Base-by-base conservation (phyloP, 2,888 invertebrate genomes). In the Xylota segnis region DNA sequence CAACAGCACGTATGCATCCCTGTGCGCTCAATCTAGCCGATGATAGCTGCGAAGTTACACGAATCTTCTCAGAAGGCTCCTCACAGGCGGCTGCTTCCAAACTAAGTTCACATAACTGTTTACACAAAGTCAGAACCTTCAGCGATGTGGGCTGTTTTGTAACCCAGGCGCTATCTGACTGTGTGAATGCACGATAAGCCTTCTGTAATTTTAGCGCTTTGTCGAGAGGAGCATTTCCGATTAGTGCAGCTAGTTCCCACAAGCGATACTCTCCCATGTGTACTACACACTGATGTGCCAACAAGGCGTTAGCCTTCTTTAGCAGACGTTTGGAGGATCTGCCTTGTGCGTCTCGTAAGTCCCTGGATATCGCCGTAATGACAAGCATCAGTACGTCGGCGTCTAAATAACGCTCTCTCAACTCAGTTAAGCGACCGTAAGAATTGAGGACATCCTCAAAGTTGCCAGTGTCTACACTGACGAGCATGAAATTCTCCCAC, bases 401-500 rank as follows among this genome's bases (percentile, higher is more conserved):
- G 90, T 98, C 98, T 0, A 96, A 93, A 90, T 96, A 97, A 90
- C 96, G 96, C 68, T 94, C 95, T 90, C 96, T 96, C n/a, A 99
- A 92, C 90, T 99, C 98, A 37, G 98, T 92, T 58, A 99, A 92
- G 23, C 97, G 95, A 91, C 98, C 96, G 90, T 96, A 96, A 0
- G 98, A 96, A 82, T 95, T 94, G 77, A 99, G 94, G 3, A 96
- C 96, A 91, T 98, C 97, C 70, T 96, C 95, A 91, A 97, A 97
- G 90, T 97, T 95, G 0, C 96, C 96, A 12, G 97, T 95, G 90
- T 98, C 98, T 87, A 96, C 95, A 89, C 97, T 96, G 29, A 98
- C 96, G 29, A 96, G 93, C 92, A 99, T 94, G 74, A 97, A 95
- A 93, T 99, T 99, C 91, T 99, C 98, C 99, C 99, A 99, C 0